Base-by-base conservation (phyloP, 2,888 invertebrate species). In the Harpagoxenus sublaevis region DNA sequence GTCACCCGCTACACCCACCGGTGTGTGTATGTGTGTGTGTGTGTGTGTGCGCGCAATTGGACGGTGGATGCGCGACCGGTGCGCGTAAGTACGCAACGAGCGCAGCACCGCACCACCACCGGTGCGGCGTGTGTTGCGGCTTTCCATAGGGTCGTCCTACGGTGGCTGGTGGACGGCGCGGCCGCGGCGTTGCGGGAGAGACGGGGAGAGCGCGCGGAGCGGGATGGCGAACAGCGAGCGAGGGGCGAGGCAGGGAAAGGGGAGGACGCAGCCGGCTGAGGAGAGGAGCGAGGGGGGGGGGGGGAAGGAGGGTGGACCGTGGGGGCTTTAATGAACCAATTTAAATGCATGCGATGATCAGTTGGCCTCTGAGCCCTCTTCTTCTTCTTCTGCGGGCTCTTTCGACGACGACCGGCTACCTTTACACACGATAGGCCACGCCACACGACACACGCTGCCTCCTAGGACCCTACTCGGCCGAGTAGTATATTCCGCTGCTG, bases 271-370 rank as follows among this genome's bases (percentile, higher is more conserved):
- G 87, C 89, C 87, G 88, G 88, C 88, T 60, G 60, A 68, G 51
- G 78, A 78, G 68, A 42, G 83, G 63, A 51, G 42, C 84, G 78
- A 42, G n/a, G n/a, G n/a, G 23, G 23, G 23, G 23, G 23, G 23
- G 60, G 57, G 48, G 75, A 82, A 51, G 88, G 62, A 84, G 89
- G 88, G 86, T 87, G 89, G 91, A 89, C 91, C 90, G 91, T 89
- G 93, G 93, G 66, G 93, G 93, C 93, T 95, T 95, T 95, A 95
- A 95, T 95, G 95, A 95, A 95, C 95, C 95, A 95, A 95, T 95
- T 95, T 95, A 95, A 95, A 95, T 95, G 95, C 95, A 95, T 95
- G 94, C 95, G 95, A 95, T 95, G 94, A 95, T 95, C 94, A 94
- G 94, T 94, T 95, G 94, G 94, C 94, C 94, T 94, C 94, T 93